A percentile compares a stretch with the other conserved stretches of the same genome.
Conservation (phyloP, 2,113 vertebrate species). For the Drymodes brunneopygia region DNA sequence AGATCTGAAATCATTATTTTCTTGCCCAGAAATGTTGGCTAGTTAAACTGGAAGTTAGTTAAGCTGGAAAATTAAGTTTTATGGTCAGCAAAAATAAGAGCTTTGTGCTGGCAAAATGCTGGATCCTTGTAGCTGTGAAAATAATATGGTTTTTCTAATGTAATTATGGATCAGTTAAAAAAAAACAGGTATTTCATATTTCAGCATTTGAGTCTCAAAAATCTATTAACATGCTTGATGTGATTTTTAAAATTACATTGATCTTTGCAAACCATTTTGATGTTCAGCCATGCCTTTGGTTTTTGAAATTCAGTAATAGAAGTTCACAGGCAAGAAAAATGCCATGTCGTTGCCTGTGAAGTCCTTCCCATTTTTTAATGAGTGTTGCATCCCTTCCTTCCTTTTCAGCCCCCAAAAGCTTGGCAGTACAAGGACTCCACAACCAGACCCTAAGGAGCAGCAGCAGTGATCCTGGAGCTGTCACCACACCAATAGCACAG, state of each 20-base stretch:
- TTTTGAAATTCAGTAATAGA: background rate
- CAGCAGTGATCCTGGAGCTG: background rate
- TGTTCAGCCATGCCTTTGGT: background rate
- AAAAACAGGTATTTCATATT: background rate
- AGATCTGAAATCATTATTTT: background rate
- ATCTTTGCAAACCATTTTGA: background rate
- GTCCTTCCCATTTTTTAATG: background rate
- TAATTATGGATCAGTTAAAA: background rate
- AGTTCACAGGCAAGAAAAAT: background rate
- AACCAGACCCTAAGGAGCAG: background rate
- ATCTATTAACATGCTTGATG: background rate
- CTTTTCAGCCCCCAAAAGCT: background rate
- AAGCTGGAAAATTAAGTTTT: background rate
- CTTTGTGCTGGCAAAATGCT: background rate
- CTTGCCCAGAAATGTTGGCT: background rate
- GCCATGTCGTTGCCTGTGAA: rapidly evolving
- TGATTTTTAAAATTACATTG: background rate
- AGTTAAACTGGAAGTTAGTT: background rate
- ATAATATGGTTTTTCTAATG: background rate
- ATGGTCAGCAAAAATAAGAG: rapidly evolving
- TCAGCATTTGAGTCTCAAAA: background rate
- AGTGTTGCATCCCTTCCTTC: background rate
- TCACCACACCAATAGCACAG: background rate
- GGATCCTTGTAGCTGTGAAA: background rate
- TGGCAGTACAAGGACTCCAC: background rate